Conservation (phyloP, 2,888 invertebrate species). For the Silvanus unidentatus region DNA sequence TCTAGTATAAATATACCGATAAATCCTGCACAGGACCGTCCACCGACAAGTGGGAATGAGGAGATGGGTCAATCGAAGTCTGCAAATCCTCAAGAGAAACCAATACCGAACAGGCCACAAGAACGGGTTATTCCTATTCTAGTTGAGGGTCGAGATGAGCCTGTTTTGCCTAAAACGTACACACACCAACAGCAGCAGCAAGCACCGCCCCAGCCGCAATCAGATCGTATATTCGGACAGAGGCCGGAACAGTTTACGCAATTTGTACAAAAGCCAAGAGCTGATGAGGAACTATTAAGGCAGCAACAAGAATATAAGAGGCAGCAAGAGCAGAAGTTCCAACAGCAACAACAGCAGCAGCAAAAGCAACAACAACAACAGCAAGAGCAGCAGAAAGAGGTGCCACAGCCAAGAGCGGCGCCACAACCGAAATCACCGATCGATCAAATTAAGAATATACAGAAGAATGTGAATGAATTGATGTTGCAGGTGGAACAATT, state of each 20-base stretch:
- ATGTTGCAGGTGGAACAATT: constrained; percentile 72
- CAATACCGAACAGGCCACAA: constrained; percentile 47
- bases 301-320: constrained; percentile 24
- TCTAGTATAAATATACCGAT: constrained; percentile 43
- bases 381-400: constrained; percentile 32
- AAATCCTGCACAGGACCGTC: constrained; percentile 32
- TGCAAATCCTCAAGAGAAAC: constrained; percentile 14
- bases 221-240: constrained; percentile 34
- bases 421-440: constrained; percentile 60
- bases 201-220: constrained; percentile 25
- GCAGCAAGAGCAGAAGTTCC: constrained; percentile 27
- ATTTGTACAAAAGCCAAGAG: constrained; percentile 31
- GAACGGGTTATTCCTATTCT: constrained; percentile 83
- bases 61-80: constrained; percentile 12
- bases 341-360: constrained; percentile 26
- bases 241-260: constrained; percentile 50
- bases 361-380: constrained; percentile 36
- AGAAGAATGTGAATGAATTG: constrained; percentile 73
- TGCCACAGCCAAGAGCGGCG: constrained; percentile 46
- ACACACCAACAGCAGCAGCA: constrained; percentile 27
- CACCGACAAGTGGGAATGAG: constrained; percentile 33
- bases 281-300: constrained; percentile 21
- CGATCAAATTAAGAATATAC: constrained; percentile 71
- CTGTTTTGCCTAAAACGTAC: constrained; percentile 60
- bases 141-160: constrained; percentile 78